phyloP scores from a whole-genome alignment of 2,888 invertebrate genomes.

The Dinocampus coccinellae region DNA sequence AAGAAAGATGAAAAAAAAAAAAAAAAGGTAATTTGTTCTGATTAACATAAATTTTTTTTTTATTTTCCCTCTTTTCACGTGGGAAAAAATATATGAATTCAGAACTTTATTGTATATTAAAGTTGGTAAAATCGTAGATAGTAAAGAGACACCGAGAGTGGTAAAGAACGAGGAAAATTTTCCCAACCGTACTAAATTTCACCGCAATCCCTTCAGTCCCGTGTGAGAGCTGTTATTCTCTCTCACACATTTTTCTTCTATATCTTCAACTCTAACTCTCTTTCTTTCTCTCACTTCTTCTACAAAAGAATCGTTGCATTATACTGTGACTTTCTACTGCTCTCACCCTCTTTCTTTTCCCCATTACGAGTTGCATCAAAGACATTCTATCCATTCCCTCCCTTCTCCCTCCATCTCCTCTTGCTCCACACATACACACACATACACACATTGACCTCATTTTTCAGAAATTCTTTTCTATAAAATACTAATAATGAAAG shows the following conservation, averaged over 20 bases:
- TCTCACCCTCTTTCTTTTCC: conserved; percentile 28
- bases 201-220: neutral
- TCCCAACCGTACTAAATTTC: conserved; percentile 24
- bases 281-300: conserved; percentile 23
- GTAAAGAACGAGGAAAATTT: conserved; percentile 23
- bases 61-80: neutral
- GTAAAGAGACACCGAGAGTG: neutral
- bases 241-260: conserved; percentile 15
- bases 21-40: too few species aligned
- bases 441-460: conserved; percentile 22
- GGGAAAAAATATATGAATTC: neutral
- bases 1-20: too few species aligned
- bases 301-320: conserved; percentile 12
- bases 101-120: neutral
- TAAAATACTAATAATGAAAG: neutral
- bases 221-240: neutral
- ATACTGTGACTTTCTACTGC: conserved; percentile 1
- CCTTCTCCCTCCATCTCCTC: too few species aligned
- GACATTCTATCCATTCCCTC: conserved; percentile 16
- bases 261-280: conserved; percentile 16
- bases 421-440: neutral
- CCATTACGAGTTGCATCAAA: conserved; percentile 26
- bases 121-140: neutral
- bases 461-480: conserved; percentile 8
- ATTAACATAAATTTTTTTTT: too few species aligned